Base-by-base conservation (phyloP, 1,140 invertebrate species). In the Cyphomyrmex costatus region DNA sequence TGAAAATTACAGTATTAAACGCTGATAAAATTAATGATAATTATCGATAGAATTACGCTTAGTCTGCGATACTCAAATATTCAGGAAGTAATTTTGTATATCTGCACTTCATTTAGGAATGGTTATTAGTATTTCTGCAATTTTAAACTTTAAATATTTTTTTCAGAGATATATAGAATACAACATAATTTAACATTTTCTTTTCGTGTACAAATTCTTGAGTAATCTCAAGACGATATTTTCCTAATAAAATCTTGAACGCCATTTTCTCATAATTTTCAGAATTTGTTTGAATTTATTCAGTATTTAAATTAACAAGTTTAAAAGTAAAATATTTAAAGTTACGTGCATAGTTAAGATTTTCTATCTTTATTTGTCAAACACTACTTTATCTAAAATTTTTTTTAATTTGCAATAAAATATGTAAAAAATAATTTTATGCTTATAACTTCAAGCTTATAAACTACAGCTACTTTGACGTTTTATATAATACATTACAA, bases 261-360 rank as follows among this genome's bases (percentile, higher is more conserved):
- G 14, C 5, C 1, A 21, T 76, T 76, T 60, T 36, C 21, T 60
- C 24, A 60, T 21, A 36, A 19, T 51, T 71, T 56, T 30, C 19
- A 53, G 19, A n/a, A 53, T n/a, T 33, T 21, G 12, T 21, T 16
- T 21, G 19, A 56, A 16, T 51, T 51, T 12, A 16, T 53, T 53
- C n/a, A 30, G 53, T 51, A 71, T 7, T 71, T 53, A 27, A 76
- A 76, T 33, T 74, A 42, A 36, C 21, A 60, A 36, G 3, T 33
- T 56, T 56, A 7, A 19, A 77, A 77, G 4, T 58, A 6, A 61
- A 77, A 77, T 61, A 76, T 63, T 7, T n/a, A 6, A 77, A 61
- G 14, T 42, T 77, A 60, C 42, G 61, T 61, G n/a, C 6, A 61
- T 19, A 27, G 0, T n/a, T 8, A 61, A 27, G 14, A n/a, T n/a